Percentiles rank a stretch among this genome's conserved stretches.
phyloP scores from a whole-genome alignment of 2,113 vertebrate genomes.

The Aix galericulata region DNA sequence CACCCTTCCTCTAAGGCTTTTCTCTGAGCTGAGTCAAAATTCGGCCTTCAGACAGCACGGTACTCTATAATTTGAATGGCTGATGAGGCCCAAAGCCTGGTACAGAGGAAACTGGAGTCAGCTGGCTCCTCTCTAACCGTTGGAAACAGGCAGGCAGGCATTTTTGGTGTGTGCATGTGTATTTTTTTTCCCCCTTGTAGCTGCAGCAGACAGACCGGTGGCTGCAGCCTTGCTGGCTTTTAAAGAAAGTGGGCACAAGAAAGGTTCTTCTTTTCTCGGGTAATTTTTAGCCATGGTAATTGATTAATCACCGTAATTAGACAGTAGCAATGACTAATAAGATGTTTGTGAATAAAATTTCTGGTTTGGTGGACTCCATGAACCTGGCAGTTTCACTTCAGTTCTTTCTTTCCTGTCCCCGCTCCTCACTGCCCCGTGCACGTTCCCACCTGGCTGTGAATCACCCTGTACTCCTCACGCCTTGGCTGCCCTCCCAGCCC shows the following conservation, averaged over 20 bases:
- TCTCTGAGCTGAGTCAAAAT: slow-evolving; percentile 70
- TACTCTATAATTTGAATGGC: slow-evolving; percentile 86
- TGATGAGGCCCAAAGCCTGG: slow-evolving; percentile 74
- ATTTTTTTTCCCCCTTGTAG: neutral
- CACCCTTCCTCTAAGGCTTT: slow-evolving; percentile 82
- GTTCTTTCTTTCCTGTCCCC: neutral
- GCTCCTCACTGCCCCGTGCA: neutral
- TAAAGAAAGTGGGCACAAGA: slow-evolving; percentile 26
- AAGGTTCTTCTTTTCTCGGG: neutral
- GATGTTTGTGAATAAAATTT: slow-evolving; percentile 47
- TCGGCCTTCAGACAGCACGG: slow-evolving; percentile 70
- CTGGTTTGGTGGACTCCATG: slow-evolving; percentile 17
- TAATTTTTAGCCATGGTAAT: slow-evolving; percentile 31
- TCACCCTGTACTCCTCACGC: neutral
- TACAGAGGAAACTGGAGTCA: slow-evolving; percentile 76
- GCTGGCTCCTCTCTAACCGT: slow-evolving; percentile 71
- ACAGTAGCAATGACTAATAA: slow-evolving; percentile 57
- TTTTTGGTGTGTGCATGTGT: slow-evolving; percentile 69
- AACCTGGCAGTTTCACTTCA: slow-evolving; percentile 30
- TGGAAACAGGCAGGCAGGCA: slow-evolving; percentile 74
- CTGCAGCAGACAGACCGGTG: neutral
- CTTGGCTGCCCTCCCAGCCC: neutral
- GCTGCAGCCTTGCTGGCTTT: slow-evolving; percentile 25
- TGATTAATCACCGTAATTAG: slow-evolving; percentile 62
- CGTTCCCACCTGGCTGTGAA: too few relatives aligned